Evolutionary conservation across 2,888 invertebrate genomes (phyloP), one percentile per base, ranked within the genome.

Genomic region (Sinopyrophorus schimmeli): DNA sequence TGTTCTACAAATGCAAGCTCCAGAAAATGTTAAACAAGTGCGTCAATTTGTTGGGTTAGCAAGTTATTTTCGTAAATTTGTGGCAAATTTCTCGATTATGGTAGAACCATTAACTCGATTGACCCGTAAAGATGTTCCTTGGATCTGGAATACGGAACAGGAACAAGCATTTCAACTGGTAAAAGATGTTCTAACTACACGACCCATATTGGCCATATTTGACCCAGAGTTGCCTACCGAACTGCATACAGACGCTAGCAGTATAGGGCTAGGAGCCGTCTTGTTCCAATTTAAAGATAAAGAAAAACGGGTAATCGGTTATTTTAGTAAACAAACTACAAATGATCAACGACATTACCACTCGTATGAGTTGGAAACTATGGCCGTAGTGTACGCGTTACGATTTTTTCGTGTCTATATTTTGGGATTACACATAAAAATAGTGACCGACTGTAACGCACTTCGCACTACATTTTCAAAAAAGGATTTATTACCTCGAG

Each of bases 61-160:
- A 5, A 47, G 55, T 4, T 60, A 61, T 42, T 67, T 67, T 26
- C 53, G 64, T 6, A 57, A 59, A 46, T 66, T 62, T 31, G 53
- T 65, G 4, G 48, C 59, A 30, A 43, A 57, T 31, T 57, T 54
- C 50, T 59, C 59, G 1, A 9, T 24, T 9, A 56, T 56, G 15
- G 58, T 55, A 5, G 35, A 40, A 21, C 61, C 64, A 3, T 21
- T 65, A 5, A 57, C 54, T 2, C 35, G 47, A 9, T 34, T 64
- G 17, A 43, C 54, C 17, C 53, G 50, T 23, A 61, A 62, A 49
- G 20, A 51, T 26, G 23, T 24, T 5, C 12, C 18, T 15, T 64
- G 53, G 53, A 12, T 12, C 5, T 64, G 59, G 58, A 44, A 12
- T 4, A 31, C 28, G 6, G 32, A 34, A 28, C 56, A 63, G 38